Conservation (phyloP, 2,797 vertebrate species). For the Dromococcyx pavoninus region DNA sequence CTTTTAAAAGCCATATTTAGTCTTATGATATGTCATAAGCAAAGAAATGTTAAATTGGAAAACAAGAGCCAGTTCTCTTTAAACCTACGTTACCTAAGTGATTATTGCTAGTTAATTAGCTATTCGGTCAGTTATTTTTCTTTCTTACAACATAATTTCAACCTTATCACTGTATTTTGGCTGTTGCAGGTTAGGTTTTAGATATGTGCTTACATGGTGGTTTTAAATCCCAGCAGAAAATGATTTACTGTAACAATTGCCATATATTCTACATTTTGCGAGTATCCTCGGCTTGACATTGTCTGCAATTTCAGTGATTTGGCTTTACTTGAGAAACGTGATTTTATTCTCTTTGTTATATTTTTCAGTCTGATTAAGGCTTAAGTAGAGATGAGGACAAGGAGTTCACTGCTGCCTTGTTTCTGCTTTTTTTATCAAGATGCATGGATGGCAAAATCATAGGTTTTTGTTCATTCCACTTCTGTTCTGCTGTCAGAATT, state of each 20-base stretch:
- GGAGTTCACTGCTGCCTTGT: neutral
- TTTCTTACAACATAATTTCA: neutral
- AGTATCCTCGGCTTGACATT: neutral
- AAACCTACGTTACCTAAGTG: neutral
- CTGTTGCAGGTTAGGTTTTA: neutral
- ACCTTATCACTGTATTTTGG: neutral
- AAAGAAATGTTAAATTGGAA: neutral
- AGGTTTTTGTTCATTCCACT: neutral
- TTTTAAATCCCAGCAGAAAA: neutral
- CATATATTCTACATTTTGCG: neutral
- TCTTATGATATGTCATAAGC: neutral
- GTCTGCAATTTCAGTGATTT: neutral
- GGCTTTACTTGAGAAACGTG: neutral
- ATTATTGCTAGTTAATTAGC: neutral
- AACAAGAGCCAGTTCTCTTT: neutral
- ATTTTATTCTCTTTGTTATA: neutral
- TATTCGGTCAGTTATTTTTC: neutral
- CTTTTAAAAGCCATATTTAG: conserved; percentile 11
- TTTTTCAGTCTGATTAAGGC: neutral
- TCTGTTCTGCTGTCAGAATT: neutral
- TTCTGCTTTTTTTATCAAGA: neutral
- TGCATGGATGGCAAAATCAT: neutral
- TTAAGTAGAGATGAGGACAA: neutral
- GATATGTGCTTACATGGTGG: neutral
- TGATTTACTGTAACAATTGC: neutral